Conservation (phyloP, 2,888 invertebrate genomes). For the Trichacis sp. region DNA sequence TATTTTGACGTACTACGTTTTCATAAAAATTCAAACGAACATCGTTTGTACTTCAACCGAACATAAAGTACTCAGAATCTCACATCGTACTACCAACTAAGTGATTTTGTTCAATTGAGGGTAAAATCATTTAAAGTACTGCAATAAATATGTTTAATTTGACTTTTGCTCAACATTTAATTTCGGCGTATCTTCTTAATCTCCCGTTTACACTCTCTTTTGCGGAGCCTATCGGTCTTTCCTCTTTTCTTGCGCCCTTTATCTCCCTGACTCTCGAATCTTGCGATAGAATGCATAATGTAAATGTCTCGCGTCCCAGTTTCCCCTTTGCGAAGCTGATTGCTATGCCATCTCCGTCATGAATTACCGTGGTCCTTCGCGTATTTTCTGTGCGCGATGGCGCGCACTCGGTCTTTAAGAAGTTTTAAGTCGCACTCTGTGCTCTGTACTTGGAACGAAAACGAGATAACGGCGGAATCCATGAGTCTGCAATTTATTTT, state of each 20-base stretch:
- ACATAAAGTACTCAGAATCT: too few species aligned
- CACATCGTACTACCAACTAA: too few species aligned
- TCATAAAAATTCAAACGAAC: too few species aligned
- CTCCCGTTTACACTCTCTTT: slow-evolving; percentile 22
- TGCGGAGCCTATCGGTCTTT: slow-evolving; percentile 17
- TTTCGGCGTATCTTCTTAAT: background rate
- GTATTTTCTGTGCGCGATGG: slow-evolving; percentile 46
- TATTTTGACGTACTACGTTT: too few species aligned
- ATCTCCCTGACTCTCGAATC: slow-evolving; percentile 29
- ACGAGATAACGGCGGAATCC: slow-evolving; percentile 13
- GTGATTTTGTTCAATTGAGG: too few species aligned
- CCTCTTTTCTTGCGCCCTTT: slow-evolving; percentile 15
- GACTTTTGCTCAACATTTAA: background rate
- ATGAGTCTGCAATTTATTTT: slow-evolving; percentile 13
- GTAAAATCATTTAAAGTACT: too few species aligned
- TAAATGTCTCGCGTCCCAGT: slow-evolving; percentile 58
- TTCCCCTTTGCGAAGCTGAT: slow-evolving; percentile 51
- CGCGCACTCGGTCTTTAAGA: slow-evolving; percentile 46
- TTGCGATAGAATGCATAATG: slow-evolving; percentile 55
- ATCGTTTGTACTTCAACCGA: too few species aligned
- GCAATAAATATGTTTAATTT: too few species aligned
- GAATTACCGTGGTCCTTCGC: slow-evolving; percentile 53
- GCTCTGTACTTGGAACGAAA: slow-evolving; percentile 9
- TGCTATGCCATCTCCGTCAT: slow-evolving; percentile 53
- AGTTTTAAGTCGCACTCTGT: slow-evolving; percentile 41